Conservation (phyloP, 2,888 invertebrate species). For the Dryococelus australis region DNA sequence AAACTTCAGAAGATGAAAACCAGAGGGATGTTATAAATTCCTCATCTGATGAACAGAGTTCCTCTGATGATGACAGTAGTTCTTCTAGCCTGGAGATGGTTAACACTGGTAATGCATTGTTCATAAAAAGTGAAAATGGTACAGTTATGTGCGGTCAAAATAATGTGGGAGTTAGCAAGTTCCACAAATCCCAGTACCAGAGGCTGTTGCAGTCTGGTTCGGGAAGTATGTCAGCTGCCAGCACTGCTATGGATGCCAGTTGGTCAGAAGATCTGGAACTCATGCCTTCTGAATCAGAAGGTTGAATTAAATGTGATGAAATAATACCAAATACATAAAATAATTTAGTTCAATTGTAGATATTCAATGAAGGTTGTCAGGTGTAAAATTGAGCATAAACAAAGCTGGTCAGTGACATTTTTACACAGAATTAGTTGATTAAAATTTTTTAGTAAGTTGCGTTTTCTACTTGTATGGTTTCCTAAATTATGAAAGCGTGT, state of each 20-base stretch:
- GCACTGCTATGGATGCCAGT: conserved; percentile 47
- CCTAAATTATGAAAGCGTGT: neutral
- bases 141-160: too few relatives aligned
- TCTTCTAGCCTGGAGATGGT: neutral
- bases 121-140: too few relatives aligned
- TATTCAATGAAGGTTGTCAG: too few relatives aligned
- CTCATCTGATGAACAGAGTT: conserved; percentile 37
- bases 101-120: too few relatives aligned
- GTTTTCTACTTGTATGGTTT: neutral
- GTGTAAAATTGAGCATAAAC: too few relatives aligned
- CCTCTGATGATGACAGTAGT: conserved; percentile 41
- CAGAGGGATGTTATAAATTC: conserved; percentile 34
- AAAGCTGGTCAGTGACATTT: too few relatives aligned
- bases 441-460: too few relatives aligned
- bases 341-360: too few relatives aligned
- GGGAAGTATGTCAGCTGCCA: conserved; percentile 41
- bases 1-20: conserved; percentile 51
- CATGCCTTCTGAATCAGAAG: conserved; percentile 37
- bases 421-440: too few relatives aligned
- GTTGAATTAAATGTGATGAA: conserved; percentile 23
- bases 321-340: conserved; percentile 16
- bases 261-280: conserved; percentile 46
- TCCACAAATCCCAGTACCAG: conserved; percentile 30
- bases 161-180: neutral
- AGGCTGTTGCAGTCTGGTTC: conserved; percentile 38